Base-by-base conservation (phyloP, 1,140 invertebrate genomes). In the Yoshiicerus persimilis region DNA sequence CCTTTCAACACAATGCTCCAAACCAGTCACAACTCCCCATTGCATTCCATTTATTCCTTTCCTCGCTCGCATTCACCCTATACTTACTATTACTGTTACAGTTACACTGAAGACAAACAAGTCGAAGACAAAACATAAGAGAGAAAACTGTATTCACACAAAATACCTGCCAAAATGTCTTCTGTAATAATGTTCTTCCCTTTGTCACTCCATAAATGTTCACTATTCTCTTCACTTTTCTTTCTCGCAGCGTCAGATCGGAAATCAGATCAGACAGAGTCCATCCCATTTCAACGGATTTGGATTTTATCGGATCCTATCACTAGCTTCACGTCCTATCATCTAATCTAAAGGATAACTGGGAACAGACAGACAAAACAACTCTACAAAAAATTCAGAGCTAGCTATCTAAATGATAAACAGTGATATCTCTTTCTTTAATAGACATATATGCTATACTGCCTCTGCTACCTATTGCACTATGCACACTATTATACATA, bases 191-290 rank as follows among this genome's bases (percentile, higher is more conserved):
- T 80, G 34, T 80, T 38, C 75, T 80, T 80, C 32, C 30, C 75
- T 80, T 80, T 80, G 75, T 80, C 75, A 80, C 75, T 80, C 75
- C 30, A 80, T 80, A 80, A 80, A 80, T 80, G 75, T 80, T 80
- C 75, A 23, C 75, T 32, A 23, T 80, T 80, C 32, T 16, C 30
- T 36, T 80, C 75, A 34, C 20, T 23, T 36, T 36, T 13, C 75
- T 34, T 34, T 80, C 32, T 34, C 34, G 38, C 38, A 80, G 75
- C 30, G 13, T 30, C 16, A 80, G 75, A 80, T 80, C 34, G n/a
- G 20, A 80, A 32, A 80, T 80, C 75, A 34, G 75, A 34, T 80
- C 75, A 80, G n/a, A 23, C 34, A 34, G 27, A 80, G 30, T 80
- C 75, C 75, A 80, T 70, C 25, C 66, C 66, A 70, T 80, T 80